Percentiles rank a stretch among this genome's conserved stretches.
Conservation (phyloP, 35 echinoderm and acorn worm species). For the Strongylocentrotus purpuratus region DNA sequence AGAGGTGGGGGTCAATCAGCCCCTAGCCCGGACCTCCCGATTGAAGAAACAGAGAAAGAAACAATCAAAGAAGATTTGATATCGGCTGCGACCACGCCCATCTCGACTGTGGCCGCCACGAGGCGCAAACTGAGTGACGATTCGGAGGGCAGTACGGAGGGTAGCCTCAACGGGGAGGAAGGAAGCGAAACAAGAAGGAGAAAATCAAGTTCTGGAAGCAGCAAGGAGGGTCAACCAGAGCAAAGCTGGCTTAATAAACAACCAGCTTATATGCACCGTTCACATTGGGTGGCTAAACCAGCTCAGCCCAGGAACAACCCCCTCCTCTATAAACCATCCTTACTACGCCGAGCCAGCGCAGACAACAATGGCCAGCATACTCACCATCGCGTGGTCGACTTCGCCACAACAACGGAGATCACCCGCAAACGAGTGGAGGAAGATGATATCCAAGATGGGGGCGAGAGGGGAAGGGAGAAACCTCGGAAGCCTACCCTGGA, state of each 20-base stretch:
- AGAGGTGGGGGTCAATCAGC: constrained; percentile 41
- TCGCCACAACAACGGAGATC: neutral
- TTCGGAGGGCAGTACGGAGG: constrained; percentile 54
- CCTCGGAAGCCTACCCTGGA: constrained; percentile 67
- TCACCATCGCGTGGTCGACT: constrained; percentile 24
- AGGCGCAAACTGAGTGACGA: constrained; percentile 45
- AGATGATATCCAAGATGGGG: constrained; percentile 25
- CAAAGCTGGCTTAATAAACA: constrained; percentile 73
- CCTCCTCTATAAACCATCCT: constrained; percentile 51
- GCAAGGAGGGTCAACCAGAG: constrained; percentile 53
- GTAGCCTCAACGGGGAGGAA: constrained; percentile 29
- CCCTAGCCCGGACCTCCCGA: constrained; percentile 7
- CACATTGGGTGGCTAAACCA: constrained; percentile 89
- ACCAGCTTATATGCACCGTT: constrained; percentile 83
- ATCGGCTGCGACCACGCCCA: constrained; percentile 12
- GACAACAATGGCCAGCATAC: constrained; percentile 53
- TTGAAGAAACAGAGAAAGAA: constrained; percentile 3
- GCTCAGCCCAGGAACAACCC: constrained; percentile 55
- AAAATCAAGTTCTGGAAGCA: constrained; percentile 27
- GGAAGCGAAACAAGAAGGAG: constrained; percentile 3
- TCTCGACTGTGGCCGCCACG: neutral
- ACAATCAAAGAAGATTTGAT: constrained; percentile 9
- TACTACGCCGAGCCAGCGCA: constrained; percentile 63
- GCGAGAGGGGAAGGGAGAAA: constrained; percentile 49
- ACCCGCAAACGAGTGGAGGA: neutral